Evolutionary conservation across 2,888 invertebrate species (phyloP), one percentile per base, ranked within the genome.

Genomic region (Macropis europaea): DNA sequence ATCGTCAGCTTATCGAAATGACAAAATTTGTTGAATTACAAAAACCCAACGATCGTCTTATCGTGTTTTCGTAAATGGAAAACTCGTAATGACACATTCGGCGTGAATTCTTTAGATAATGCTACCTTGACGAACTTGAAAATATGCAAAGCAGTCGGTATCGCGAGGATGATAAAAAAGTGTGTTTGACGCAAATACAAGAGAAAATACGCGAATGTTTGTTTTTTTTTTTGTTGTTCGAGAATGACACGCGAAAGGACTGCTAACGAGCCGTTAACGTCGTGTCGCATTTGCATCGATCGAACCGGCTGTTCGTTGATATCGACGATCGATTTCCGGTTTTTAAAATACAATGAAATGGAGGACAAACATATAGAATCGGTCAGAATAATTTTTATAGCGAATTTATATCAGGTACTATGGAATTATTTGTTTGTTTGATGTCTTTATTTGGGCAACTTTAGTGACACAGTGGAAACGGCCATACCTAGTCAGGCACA

Each of bases 171-270:
- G 32, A 57, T 52, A 34, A 24, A 63, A 67, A 40, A 36, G 45
- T 24, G 30, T n/a, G 22, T 17, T 68, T 56, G 71, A 68, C 61
- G 56, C 24, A 52, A 56, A 40, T 22, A 17, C n/a, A 7, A 19
- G 4, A 32, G 24, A 48, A 43, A 28, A 54, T 48, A 67, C 30
- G 60, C 19, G 43, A 24, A 3, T 17, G 22, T 17, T 30, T 34
- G 17, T n/a, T 11, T n/a, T 40, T 34, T 15, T 3, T 15, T 40
- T 40, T 52, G 13, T 2, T n/a, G n/a, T 15, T 57, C 24, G 42
- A 30, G 2, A 17, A 9, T 17, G 63, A 57, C 45, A 13, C 7
- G 7, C 13, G 40, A 17, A 24, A 9, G 15, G n/a, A 6, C 19
- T 38, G 11, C 11, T 28, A 30, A 9, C 7, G 19, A 19, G 15